Evolutionary conservation across 2,888 invertebrate species (phyloP), one percentile per base, ranked within the genome.

Genomic region (Cerastis rubricosa): DNA sequence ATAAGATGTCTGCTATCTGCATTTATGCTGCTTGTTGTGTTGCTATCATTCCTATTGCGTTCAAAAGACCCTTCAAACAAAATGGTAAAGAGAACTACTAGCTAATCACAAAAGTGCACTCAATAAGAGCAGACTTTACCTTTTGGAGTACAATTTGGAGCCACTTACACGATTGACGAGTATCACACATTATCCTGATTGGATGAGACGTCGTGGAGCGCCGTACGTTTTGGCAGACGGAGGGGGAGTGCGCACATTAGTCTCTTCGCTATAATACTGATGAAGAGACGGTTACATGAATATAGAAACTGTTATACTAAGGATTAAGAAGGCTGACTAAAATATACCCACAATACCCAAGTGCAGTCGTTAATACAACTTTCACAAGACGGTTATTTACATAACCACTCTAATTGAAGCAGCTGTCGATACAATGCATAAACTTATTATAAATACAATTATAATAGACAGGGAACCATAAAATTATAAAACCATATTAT

Each of bases 111-210:
- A 84, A 83, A 86, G 87, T 84, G 83, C 87, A 84, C 80, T 86
- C 71, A 74, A 74, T 84, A 57, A 57, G 35, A 76, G 67, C 43
- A 79, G 68, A 74, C 74, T 74, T 83, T 83, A 71, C 80, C 74
- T 86, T 74, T 29, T 66, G 47, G 80, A 70, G 83, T 74, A 78
- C 87, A 84, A 83, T 83, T 83, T 84, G 61, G 64, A 86, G 70
- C 59, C 87, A 83, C 83, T 83, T 83, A 84, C 73, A 68, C 80
- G 84, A 83, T 83, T 83, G 83, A 83, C 84, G 84, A 86, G 87
- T 79, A 86, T 83, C 87, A 84, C 87, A 83, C 87, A 86, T 83
- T 83, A 83, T 84, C 73, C 84, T 86, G 83, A 83, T 83, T 83
- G 87, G 87, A 84, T 84, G 80, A 86, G 84, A 86, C 79, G 71